A percentile compares a stretch with the other conserved stretches of the same genome.
phyloP scores from a whole-genome alignment of 2,113 vertebrate genomes.

The Nyctibius bracteatus region DNA sequence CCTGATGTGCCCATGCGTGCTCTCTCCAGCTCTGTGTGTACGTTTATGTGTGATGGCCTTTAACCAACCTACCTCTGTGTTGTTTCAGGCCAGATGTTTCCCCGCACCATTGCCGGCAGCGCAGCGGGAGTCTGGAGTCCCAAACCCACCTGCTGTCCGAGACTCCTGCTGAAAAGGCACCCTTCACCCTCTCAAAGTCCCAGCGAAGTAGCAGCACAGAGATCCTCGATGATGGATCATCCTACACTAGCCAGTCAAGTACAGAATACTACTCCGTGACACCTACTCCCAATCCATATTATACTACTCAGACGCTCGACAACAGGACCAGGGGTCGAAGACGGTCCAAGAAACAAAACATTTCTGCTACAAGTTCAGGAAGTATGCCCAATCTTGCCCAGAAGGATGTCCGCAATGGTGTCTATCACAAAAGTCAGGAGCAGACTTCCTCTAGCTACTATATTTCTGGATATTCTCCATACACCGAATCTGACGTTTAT shows the following conservation, averaged over 20 bases:
- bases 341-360: constrained; percentile 81
- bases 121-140: constrained; percentile 93
- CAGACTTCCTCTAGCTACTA: constrained; percentile 84
- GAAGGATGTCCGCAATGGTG: constrained; percentile 75
- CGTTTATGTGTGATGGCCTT: not conserved
- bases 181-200: constrained; percentile 73
- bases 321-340: constrained; percentile 80
- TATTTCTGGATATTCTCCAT: constrained; percentile 80
- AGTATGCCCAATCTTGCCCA: constrained; percentile 97
- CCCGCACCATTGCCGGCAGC: constrained; percentile 83
- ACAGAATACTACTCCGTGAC: constrained; percentile 80
- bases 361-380: constrained; percentile 83
- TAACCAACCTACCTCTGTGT: not conserved
- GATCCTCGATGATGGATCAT: constrained; percentile 91
- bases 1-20: rapidly evolving
- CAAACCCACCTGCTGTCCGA: constrained; percentile 82
- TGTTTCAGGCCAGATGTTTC: constrained; percentile 77
- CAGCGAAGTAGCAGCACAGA: constrained; percentile 95
- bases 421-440: constrained; percentile 72
- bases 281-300: constrained; percentile 66
- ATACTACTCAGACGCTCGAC: constrained; percentile 76
- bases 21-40: not conserved
- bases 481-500: constrained; percentile 78
- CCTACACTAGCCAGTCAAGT: constrained; percentile 96
- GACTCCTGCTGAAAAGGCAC: constrained; percentile 62